A percentile compares a stretch with the other conserved stretches of the same genome.
phyloP scores from a whole-genome alignment of 2,113 vertebrate genomes.

The Thermophis baileyi region DNA sequence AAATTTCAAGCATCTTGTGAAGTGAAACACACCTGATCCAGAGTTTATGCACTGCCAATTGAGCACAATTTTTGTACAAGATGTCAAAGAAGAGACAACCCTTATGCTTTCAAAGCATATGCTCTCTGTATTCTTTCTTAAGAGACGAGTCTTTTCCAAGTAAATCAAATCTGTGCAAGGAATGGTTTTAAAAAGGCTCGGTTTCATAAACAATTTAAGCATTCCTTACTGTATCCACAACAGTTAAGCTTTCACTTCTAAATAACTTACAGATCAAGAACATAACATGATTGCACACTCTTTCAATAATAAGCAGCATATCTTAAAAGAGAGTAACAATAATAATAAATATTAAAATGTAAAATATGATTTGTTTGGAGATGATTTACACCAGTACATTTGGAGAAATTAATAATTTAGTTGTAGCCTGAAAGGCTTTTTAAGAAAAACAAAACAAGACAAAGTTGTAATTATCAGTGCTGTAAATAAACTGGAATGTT shows the following conservation, averaged over 20 bases:
- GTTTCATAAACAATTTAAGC: slow-evolving; percentile 44
- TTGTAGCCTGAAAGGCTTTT: slow-evolving; percentile 41
- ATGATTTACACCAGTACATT: slow-evolving; percentile 57
- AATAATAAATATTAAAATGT: slow-evolving; percentile 55
- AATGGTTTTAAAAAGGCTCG: slow-evolving; percentile 44
- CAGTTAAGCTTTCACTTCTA: slow-evolving; percentile 39
- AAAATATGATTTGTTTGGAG: slow-evolving; percentile 45
- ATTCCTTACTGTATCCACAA: background rate
- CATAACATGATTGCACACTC: slow-evolving; percentile 26
- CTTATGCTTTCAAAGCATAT: slow-evolving; percentile 33
- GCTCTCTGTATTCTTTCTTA: slow-evolving; percentile 35
- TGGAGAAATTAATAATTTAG: slow-evolving; percentile 58
- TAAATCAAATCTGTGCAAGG: slow-evolving; percentile 28
- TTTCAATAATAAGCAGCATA: slow-evolving; percentile 53
- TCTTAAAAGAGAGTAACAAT: slow-evolving; percentile 48
- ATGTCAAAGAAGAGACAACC: slow-evolving; percentile 28
- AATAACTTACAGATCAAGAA: slow-evolving; percentile 46
- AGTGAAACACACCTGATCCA: slow-evolving; percentile 24
- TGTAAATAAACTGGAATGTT: slow-evolving; percentile 47
- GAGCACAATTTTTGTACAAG: slow-evolving; percentile 33
- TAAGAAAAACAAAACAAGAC: slow-evolving; percentile 36
- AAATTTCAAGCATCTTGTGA: slow-evolving; percentile 48
- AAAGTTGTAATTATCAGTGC: slow-evolving; percentile 24
- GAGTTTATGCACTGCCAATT: slow-evolving; percentile 29
- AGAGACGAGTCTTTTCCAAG: slow-evolving; percentile 2